Conservation (phyloP, 1,140 invertebrate species). For the Vollenhovia emeryi region DNA sequence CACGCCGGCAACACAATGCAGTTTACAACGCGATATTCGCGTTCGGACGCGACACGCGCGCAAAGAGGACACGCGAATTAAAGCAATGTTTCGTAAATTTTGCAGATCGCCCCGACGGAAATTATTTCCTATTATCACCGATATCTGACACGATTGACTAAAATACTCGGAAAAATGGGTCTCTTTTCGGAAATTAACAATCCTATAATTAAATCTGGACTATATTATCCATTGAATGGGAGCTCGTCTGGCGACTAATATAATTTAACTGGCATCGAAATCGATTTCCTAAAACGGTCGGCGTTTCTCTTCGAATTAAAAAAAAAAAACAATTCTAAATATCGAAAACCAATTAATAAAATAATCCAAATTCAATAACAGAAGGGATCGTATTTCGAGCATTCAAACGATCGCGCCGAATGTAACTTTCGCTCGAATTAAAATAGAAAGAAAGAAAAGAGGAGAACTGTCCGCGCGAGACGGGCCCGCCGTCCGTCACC, state of each 20-base stretch:
- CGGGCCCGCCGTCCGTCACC: slow-evolving; percentile 48
- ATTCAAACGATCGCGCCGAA: not conserved
- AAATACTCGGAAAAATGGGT: not conserved
- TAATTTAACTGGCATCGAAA: not conserved
- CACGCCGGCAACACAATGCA: slow-evolving; percentile 24
- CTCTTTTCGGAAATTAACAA: not conserved
- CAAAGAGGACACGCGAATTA: slow-evolving; percentile 34
- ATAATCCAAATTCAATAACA: not conserved
- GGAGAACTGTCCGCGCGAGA: not conserved
- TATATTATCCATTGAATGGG: not conserved
- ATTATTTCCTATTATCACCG: slow-evolving; percentile 28
- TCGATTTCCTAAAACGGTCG: not conserved
- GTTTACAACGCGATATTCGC: slow-evolving; percentile 52
- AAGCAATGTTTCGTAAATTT: slow-evolving; percentile 34
- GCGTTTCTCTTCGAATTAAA: not conserved
- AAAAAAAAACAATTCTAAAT: not conserved
- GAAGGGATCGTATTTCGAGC: not conserved
- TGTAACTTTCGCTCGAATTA: not conserved
- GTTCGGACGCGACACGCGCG: slow-evolving; percentile 25
- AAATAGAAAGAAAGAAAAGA: not conserved
- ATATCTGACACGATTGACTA: not conserved
- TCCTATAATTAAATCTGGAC: not conserved
- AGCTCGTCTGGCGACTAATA: not conserved
- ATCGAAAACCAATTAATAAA: not conserved
- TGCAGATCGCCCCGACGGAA: not conserved